These are phyloP conservation scores for Ormyrus labotus DNA, from an alignment of 2,888 invertebrate species.

Conservation along the genomic window DNA sequence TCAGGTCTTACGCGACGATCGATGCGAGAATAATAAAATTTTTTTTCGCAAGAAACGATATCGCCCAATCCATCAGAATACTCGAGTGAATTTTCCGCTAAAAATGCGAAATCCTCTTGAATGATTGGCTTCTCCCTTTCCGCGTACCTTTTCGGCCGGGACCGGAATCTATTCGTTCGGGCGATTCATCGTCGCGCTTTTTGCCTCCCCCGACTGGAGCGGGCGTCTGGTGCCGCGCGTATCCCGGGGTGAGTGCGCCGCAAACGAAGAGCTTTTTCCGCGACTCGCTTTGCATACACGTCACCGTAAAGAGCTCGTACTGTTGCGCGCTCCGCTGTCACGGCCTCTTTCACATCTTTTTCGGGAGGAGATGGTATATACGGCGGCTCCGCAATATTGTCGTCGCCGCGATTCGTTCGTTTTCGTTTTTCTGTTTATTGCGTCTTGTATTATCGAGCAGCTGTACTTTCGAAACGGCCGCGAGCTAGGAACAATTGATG, in stretches of 20 bases:
- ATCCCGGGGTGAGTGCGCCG: conserved; percentile 16
- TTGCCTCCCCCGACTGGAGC: neutral
- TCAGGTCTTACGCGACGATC: too few relatives aligned
- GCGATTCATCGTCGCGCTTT: conserved; percentile 25
- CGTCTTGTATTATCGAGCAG: neutral
- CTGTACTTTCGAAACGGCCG: neutral
- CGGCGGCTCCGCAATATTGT: neutral
- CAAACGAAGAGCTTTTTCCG: conserved; percentile 42
- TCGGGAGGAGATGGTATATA: neutral
- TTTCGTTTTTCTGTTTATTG: neutral
- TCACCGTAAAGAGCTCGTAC: neutral
- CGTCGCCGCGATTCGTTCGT: neutral
- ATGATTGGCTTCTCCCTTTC: neutral
- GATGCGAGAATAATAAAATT: too few relatives aligned
- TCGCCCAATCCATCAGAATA: too few relatives aligned
- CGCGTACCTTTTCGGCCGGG: neutral
- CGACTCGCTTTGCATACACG: conserved; percentile 40
- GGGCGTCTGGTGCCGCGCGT: conserved; percentile 5
- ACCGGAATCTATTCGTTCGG: conserved; percentile 22
- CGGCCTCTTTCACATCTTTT: too few relatives aligned
- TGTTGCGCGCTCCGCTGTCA: neutral
- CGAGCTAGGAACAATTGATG: too few relatives aligned
- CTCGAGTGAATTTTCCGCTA: neutral
- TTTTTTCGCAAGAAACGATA: too few relatives aligned
- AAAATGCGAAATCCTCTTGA: conserved; percentile 5